Base-by-base conservation (phyloP, 2,797 vertebrate genomes). In the Chaenodraco wilsoni region DNA sequence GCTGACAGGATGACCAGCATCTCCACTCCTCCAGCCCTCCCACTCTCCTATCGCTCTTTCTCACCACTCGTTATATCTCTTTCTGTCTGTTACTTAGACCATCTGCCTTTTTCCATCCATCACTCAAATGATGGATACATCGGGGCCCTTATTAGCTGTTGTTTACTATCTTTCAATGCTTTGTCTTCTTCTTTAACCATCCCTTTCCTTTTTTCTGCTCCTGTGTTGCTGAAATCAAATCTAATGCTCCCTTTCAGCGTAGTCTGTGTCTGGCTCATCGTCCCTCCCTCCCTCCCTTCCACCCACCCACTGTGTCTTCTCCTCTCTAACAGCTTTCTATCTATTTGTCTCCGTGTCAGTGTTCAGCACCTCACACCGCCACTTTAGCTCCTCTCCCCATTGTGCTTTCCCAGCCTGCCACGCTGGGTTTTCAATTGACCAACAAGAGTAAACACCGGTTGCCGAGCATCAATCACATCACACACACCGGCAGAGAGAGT, bases 271-370 rank as follows among this genome's bases (percentile, higher is more conserved):
- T 75, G 67, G 31, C 63, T 72, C 67, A 0, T 59, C 84, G 64
- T 71, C 62, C 74, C 72, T 71, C 59, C 72, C 63, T 71, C 62
- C 74, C 72, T 69, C 59, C 72, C 63, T 66, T 19, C 71, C 56
- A 69, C 23, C 23, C 23, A 61, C 23, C 23, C 23, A 61, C 84
- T 21, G 63, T 74, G 87, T 87, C 83, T 71, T 83, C 75, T 84
- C 82, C 74, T 86, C 86, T 79, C 86, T 91, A 91, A 91, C 92
- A 90, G 88, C 87, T 89, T 90, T 91, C 91, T 88, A 89, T 93
- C 91, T 91, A 90, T 93, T 92, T 91, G 91, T 91, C 89, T 93
- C 91, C 15, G 87, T 92, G 92, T 93, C 91, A 90, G 84, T 71
- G 89, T 81, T 88, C 77, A 52, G 72, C 88, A 80, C 87, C 87